A percentile compares a stretch with the other conserved stretches of the same genome.
Conservation (phyloP, 2,113 vertebrate genomes). For the Athene cunicularia region DNA sequence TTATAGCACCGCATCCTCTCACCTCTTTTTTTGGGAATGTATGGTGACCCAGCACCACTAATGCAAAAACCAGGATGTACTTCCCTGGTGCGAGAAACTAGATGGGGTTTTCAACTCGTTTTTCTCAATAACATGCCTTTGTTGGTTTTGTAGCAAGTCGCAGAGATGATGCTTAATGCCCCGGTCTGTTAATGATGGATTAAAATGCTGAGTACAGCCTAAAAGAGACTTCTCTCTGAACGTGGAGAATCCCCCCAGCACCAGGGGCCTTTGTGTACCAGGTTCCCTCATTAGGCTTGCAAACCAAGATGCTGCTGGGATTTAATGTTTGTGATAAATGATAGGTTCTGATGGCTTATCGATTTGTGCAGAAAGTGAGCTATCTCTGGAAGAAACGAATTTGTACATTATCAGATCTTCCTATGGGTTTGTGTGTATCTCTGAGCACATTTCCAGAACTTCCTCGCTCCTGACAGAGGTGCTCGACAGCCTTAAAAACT, state of each 20-base stretch:
- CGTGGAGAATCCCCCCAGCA: background rate
- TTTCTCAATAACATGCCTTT: background rate
- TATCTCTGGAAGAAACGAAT: background rate
- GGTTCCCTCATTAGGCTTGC: background rate
- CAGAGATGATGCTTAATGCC: background rate
- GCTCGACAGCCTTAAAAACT: background rate
- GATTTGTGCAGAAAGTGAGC: conserved; percentile 22
- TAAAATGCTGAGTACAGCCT: background rate
- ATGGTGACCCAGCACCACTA: background rate
- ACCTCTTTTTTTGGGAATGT: background rate
- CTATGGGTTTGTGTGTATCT: background rate
- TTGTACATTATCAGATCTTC: conserved; percentile 13
- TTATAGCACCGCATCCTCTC: background rate
- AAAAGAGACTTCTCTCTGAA: background rate
- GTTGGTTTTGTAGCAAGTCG: background rate
- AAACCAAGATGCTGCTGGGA: background rate
- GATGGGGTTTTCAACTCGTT: background rate
- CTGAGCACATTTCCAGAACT: background rate
- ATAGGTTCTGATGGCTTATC: conserved; percentile 41
- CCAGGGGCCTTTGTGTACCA: background rate
- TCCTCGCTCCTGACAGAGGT: background rate
- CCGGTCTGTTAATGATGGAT: background rate
- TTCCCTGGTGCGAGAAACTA: background rate
- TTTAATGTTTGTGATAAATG: conserved; percentile 37
- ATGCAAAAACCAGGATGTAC: background rate